A percentile compares a stretch with the other conserved stretches of the same genome.
Evolutionary conservation across 1,140 invertebrate species (phyloP).

Genomic region (Pseudomyrmex concolor): DNA sequence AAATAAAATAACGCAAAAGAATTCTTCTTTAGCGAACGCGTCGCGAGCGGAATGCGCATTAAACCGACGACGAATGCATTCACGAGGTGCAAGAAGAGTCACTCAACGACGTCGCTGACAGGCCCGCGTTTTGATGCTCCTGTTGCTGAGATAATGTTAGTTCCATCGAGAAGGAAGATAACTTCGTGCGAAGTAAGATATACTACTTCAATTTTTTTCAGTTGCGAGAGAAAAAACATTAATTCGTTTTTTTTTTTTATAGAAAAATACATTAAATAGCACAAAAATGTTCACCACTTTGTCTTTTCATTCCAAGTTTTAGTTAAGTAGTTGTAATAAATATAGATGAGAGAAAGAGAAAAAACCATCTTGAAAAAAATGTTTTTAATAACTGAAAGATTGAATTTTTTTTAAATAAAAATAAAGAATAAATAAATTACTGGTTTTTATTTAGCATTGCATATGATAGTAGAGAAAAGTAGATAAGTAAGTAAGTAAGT

Average conservation of each 20-base stretch:
- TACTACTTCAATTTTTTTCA: conserved; percentile 9
- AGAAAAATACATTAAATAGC: background rate
- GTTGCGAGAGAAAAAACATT: conserved; percentile 6
- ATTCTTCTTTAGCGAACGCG: conserved; percentile 48
- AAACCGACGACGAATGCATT: conserved; percentile 66
- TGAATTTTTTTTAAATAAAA: background rate
- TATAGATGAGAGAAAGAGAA: no score
- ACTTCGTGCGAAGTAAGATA: conserved; percentile 12
- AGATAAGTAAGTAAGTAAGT: no score
- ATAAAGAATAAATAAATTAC: background rate
- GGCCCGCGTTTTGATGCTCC: conserved; percentile 64
- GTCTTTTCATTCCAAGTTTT: background rate
- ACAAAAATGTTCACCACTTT: no score
- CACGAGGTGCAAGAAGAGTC: conserved; percentile 80
- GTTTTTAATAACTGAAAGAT: conserved; percentile 6
- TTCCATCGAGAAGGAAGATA: conserved; percentile 31
- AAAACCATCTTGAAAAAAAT: background rate
- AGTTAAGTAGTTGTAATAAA: background rate
- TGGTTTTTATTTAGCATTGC: background rate
- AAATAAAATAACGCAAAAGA: conserved; percentile 45
- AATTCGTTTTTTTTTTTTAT: background rate
- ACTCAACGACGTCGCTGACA: conserved; percentile 80
- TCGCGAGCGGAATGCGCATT: conserved; percentile 64
- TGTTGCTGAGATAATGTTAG: conserved; percentile 46
- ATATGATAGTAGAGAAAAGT: no score